Percentiles rank a stretch among this genome's conserved stretches.
Evolutionary conservation across 1,140 invertebrate species (phyloP).

Genomic region (Mya arenaria): DNA sequence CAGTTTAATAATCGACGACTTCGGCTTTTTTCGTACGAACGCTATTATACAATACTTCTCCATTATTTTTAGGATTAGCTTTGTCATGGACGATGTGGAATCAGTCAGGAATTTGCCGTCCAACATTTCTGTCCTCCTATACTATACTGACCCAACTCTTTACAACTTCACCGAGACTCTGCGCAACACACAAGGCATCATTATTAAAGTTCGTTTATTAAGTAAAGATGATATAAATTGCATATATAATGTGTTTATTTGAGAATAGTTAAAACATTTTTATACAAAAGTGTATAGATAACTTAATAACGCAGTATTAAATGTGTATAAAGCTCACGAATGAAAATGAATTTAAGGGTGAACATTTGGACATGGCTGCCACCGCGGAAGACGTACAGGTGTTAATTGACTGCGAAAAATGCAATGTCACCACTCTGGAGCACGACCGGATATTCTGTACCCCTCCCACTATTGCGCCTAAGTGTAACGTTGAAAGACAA

Average conservation of each 20-base stretch:
- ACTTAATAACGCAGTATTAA: too few relatives aligned
- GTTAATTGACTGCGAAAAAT: slow-evolving; percentile 1
- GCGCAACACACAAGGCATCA: too few relatives aligned
- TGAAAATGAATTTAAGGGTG: slow-evolving; percentile 14
- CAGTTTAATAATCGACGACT: too few relatives aligned
- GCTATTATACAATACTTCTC: too few relatives aligned
- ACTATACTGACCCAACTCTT: slow-evolving; percentile 26
- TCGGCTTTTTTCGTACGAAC: too few relatives aligned
- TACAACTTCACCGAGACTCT: background rate
- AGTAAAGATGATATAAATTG: too few relatives aligned
- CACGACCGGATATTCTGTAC: background rate
- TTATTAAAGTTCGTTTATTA: too few relatives aligned
- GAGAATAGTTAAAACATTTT: too few relatives aligned
- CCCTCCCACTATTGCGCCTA: background rate
- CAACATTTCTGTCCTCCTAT: background rate
- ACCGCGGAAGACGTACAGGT: background rate
- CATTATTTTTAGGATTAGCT: slow-evolving; percentile 13
- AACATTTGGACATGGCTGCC: slow-evolving; percentile 7
- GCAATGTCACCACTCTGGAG: slow-evolving; percentile 15
- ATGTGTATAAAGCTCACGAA: too few relatives aligned
- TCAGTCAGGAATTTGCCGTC: background rate
- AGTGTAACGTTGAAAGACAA: too few relatives aligned
- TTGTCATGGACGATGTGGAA: slow-evolving; percentile 27
- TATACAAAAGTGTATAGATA: too few relatives aligned
- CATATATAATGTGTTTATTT: too few relatives aligned